Base-by-base conservation (phyloP, 1,140 invertebrate genomes). In the Ceratosolen solmsi region DNA sequence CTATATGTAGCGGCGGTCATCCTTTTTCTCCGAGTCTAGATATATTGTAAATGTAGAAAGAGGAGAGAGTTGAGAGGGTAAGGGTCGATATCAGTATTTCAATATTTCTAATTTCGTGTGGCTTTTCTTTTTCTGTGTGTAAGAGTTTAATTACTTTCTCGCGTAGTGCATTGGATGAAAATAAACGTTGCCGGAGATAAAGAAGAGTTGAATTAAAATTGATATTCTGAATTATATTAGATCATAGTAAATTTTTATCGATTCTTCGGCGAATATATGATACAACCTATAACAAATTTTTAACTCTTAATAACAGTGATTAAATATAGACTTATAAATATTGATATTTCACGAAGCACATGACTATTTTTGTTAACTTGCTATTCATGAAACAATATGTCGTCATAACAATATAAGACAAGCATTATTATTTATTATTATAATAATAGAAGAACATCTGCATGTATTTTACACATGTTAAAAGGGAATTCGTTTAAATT, bases 1-100 rank as follows among this genome's bases (percentile, higher is more conserved):
- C 82, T 80, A 81, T 79, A 70, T 63, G 49, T 74, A 63, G 49
- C 51, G 51, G 25, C 80, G 72, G 78, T 74, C 79, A 76, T 84
- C 73, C 74, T 84, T 85, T n/a, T n/a, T n/a, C n/a, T n/a, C n/a
- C n/a, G n/a, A n/a, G 13, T 8, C 25, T 36, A 13, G 1, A 25
- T 33, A 41, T 60, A 36, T 58, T 22, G 38, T 17, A 17, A 20
- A 33, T 7, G 22, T 78, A 51, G 27, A n/a, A n/a, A n/a, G n/a
- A 27, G 63, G 25, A 63, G 13, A 4, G 5, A 27, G n/a, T 3
- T 3, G 38, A 13, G 15, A n/a, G 9, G n/a, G 27, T 8, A 9
- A 11, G 17, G 1, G 8, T 13, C 0, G 30, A 41, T 70, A 77
- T 77, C 75, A 68, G 79, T 79, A 79, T 73, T 79, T 78, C 75